Base-by-base conservation (phyloP, 2,113 vertebrate species). In the Gorsachius goisagi region DNA sequence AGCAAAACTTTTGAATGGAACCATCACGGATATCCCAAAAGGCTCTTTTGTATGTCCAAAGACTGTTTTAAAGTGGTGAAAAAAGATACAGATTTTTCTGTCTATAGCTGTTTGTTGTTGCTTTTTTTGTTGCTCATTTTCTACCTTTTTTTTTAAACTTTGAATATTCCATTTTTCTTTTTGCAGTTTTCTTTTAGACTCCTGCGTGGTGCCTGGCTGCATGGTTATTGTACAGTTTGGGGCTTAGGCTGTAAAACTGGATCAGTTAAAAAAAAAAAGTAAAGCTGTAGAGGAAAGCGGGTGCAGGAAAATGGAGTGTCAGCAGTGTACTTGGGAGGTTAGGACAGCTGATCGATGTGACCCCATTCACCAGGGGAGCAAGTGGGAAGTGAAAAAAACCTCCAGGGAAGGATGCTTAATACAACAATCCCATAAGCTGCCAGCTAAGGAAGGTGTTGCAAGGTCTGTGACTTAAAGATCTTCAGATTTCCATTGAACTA, bases 341-440 rank as follows among this genome's bases (percentile, higher is more conserved):
- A 52, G 9, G 26, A 21, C 18, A 67, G 6, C 28, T 87, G 30
- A 37, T 8, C 55, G 19, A 58, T 66, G 15, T 27, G 41, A 79
- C 12, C 2, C 13, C 11, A 50, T 67, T 50, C 6, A 14, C 4
- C 3, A 14, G 9, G 6, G 45, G n/a, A 77, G 19, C 0, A 3
- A 81, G 12, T 21, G 63, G 20, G 15, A 84, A 77, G 75, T 50
- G 6, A 11, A 49, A 68, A 74, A 26, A 24, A 21, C 1, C 7
- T 81, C 15, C 50, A 58, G 55, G 50, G n/a, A 86, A 73, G 12
- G 32, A 30, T 52, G 22, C 11, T 94, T 75, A n/a, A 28, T 41
- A 41, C 1, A 15, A n/a, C 28, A 78, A 53, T 44, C 14, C 8
- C 16, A 27, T 75, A 76, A 60, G 2, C n/a, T 78, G 17, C 8